Base-by-base conservation (phyloP, 53 echinoderm and acorn worm genomes). In the Temnopleurus reevesii region DNA sequence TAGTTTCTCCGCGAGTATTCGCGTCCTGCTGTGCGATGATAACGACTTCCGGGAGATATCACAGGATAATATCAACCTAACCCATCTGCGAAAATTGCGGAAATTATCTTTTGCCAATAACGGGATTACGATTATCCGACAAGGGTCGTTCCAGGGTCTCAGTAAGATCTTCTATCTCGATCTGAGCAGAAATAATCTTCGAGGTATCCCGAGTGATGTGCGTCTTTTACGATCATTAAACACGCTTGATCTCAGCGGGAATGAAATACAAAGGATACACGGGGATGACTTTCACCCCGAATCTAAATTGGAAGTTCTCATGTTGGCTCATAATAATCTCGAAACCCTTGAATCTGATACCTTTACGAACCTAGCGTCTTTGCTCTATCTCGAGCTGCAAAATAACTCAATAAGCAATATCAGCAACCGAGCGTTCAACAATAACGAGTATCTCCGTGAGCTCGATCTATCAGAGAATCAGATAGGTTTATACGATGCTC, bases 381-480 rank as follows among this genome's bases (percentile, higher is more conserved):
- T 87, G 51, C 88, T 64, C 10, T 64, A 64, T 71, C 66, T 87
- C 30, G 47, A 64, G 19, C 71, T 87, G 6, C 88, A 34, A 66
- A 87, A 87, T 34, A 87, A 87, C 71, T 87, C 88, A n/a, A 87
- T 87, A 2, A 87, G 88, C 88, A 87, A 87, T 87, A 71, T 87
- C 9, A 51, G 66, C 27, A 64, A 36, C 19, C 4, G 35, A 10
- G 71, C 31, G 71, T 66, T 87, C 55, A 51, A 3, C 9, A 21
- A 31, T 30, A 46, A 46, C 10, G 64, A 5, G 29, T 64, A n/a
- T 46, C 88, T 87, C 17, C 31, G 47, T n/a, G 71, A 66, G 51
- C 28, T 87, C 21, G 53, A 87, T 45, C 21, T 87, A 15, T 87
- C 88, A 8, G 19, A 7, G 66, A 87, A 87, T 23, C 65, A 17